Evolutionary conservation across 2,888 invertebrate genomes (phyloP).

Genomic region (Branchellion lobata): DNA sequence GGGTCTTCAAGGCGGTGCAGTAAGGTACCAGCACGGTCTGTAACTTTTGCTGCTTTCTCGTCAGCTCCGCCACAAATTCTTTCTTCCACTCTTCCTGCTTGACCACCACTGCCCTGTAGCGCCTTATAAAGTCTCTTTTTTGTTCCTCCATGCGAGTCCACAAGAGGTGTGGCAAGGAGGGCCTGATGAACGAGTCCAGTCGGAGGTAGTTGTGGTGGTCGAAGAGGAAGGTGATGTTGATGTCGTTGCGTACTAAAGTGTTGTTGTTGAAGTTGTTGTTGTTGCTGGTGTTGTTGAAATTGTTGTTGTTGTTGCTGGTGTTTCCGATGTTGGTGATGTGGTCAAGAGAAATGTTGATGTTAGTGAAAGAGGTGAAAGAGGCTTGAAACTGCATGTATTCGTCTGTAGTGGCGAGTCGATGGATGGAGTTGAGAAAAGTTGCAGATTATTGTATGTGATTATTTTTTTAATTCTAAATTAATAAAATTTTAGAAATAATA

Average conservation of each 20-base stretch:
- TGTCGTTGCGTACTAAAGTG: neutral
- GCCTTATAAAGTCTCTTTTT: neutral
- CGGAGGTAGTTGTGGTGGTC: neutral
- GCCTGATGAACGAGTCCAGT: neutral
- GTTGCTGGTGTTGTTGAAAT: too few species aligned
- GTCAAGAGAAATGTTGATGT: neutral
- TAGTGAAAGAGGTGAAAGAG: neutral
- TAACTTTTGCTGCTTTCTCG: neutral
- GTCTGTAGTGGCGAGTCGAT: too few species aligned
- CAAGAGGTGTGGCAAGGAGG: neutral
- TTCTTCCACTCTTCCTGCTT: conserved; percentile 2
- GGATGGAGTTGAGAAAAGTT: too few species aligned
- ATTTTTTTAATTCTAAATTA: too few species aligned
- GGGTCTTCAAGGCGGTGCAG: neutral
- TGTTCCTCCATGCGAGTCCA: neutral
- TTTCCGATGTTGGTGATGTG: neutral
- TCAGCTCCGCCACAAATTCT: neutral
- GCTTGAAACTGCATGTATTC: too few species aligned
- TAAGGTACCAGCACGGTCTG: neutral
- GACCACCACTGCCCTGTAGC: neutral
- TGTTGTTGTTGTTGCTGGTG: neutral
- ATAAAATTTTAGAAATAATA: too few species aligned
- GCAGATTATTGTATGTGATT: too few species aligned
- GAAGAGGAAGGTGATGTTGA: neutral
- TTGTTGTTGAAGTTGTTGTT: too few species aligned